phyloP scores from a whole-genome alignment of 2,113 vertebrate genomes.

The Poeciliopsis prolifica region DNA sequence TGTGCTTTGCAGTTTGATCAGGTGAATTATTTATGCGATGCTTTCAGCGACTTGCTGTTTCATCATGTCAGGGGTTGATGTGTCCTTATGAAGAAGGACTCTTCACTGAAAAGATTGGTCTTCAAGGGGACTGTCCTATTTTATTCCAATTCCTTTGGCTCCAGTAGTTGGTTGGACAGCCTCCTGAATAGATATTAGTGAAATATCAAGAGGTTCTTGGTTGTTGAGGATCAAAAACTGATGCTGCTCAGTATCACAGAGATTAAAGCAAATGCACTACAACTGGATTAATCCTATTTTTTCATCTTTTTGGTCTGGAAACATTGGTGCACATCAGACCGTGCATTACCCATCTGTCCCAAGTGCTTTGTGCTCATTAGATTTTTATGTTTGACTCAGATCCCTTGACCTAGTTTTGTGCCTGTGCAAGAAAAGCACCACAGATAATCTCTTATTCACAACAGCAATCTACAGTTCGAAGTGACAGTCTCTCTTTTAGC shows the following conservation, averaged over 20 bases:
- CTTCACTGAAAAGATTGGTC: neutral
- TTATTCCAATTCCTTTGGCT: neutral
- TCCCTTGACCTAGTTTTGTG: conserved; percentile 53
- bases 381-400: conserved; percentile 52
- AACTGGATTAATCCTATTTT: conserved; percentile 36
- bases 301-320: conserved; percentile 23
- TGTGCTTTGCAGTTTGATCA: no score
- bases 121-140: neutral
- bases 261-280: neutral
- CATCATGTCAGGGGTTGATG: neutral
- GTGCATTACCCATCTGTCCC: conserved; percentile 38
- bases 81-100: neutral
- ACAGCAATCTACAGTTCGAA: conserved; percentile 10
- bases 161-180: neutral
- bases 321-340: conserved; percentile 33
- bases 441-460: conserved; percentile 15
- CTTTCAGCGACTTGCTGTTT: no score
- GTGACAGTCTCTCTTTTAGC: neutral
- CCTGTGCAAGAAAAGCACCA: conserved; percentile 13
- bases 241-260: neutral
- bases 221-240: neutral
- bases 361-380: conserved; percentile 59
- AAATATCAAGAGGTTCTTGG: no score
- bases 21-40: no score
- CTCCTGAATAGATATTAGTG: neutral